Percentiles rank a stretch among this genome's conserved stretches.
Evolutionary conservation across 1,140 invertebrate species (phyloP).

Genomic region (Vanessa atalanta): DNA sequence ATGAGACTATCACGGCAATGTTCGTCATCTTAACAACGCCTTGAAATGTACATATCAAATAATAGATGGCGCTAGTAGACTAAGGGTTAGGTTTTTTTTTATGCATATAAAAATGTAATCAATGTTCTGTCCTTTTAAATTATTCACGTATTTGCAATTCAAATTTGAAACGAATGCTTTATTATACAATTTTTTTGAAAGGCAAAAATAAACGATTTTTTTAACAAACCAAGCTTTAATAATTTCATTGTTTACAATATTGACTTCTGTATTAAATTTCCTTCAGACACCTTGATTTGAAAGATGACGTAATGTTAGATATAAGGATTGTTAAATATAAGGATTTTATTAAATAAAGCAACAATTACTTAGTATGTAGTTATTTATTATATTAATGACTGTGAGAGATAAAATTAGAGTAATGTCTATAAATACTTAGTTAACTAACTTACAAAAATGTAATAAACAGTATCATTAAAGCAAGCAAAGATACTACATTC

Average conservation of each 20-base stretch:
- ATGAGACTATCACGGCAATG: neutral
- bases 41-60: neutral
- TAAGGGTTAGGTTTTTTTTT: neutral
- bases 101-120: no score
- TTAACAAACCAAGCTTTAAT: neutral
- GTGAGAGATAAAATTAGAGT: conserved; percentile 60
- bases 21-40: no score
- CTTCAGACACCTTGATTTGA: no score
- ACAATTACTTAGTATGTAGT: conserved; percentile 44
- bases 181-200: neutral
- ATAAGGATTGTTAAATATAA: neutral
- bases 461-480: conserved; percentile 48
- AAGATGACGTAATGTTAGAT: neutral
- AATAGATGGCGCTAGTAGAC: conserved; percentile 16
- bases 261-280: no score
- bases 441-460: conserved; percentile 48
- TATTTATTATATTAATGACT: conserved; percentile 72
- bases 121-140: neutral
- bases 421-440: conserved; percentile 37
- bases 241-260: no score
- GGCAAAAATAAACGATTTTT: neutral
- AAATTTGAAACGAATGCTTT: neutral
- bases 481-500: conserved; percentile 41
- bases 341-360: conserved; percentile 31
- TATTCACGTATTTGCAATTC: conserved; percentile 1